These are phyloP conservation scores for Lampris megalopsis DNA, from an alignment of 2,113 vertebrate species.

Conservation along the genomic window DNA sequence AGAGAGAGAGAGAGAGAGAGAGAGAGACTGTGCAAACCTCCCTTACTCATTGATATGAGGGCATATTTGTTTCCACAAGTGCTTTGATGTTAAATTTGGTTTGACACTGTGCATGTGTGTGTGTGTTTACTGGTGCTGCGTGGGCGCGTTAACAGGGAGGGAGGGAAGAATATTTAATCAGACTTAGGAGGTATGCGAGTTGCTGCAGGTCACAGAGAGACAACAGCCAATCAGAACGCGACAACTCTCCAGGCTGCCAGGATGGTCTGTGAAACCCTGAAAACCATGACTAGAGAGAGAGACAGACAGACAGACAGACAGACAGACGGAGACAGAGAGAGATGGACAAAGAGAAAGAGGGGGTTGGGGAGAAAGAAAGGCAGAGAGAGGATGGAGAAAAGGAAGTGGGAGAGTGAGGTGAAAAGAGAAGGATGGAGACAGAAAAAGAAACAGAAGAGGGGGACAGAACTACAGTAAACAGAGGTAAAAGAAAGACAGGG, in stretches of 20 bases:
- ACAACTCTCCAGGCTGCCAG: neutral
- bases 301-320: slow-evolving; percentile 3
- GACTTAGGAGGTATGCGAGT: slow-evolving; percentile 2
- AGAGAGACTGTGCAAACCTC: neutral
- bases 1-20: neutral
- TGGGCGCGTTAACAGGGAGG: neutral
- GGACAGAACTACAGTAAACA: slow-evolving; percentile 5
- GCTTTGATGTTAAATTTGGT: neutral
- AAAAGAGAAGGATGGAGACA: neutral
- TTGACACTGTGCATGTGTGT: neutral
- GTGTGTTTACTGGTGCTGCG: neutral
- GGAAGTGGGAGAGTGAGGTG: neutral
- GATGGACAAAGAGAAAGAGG: neutral
- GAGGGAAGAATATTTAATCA: slow-evolving; percentile 1
- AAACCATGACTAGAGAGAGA: neutral
- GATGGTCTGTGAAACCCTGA: neutral
- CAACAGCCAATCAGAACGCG: slow-evolving; percentile 3
- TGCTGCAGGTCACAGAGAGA: neutral
- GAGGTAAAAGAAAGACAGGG: slow-evolving; percentile 6
- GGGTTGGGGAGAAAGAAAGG: neutral
- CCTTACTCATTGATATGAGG: neutral
- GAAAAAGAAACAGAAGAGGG: neutral
- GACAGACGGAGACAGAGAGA: slow-evolving; percentile 1
- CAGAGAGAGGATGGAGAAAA: slow-evolving; percentile 38
- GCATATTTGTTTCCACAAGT: neutral